Conservation (phyloP, 2,113 vertebrate species). For the Aegotheles bennettii region DNA sequence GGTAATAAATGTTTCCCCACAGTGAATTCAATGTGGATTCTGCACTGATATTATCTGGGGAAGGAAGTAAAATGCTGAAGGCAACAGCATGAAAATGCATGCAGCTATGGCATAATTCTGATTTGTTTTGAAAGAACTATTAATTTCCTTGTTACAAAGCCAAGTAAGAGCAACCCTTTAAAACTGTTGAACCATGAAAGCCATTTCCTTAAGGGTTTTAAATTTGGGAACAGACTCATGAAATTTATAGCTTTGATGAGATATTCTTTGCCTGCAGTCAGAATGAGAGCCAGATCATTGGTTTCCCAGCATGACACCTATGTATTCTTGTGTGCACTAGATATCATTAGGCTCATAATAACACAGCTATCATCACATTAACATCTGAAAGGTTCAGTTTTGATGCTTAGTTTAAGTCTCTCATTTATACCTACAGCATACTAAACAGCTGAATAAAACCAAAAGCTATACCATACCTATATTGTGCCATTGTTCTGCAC, state of each 20-base stretch:
- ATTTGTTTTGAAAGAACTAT: constrained; percentile 91
- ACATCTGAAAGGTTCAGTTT: constrained; percentile 77
- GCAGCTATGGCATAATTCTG: constrained; percentile 80
- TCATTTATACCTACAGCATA: constrained; percentile 80
- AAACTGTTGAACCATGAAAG: constrained; percentile 87
- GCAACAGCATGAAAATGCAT: constrained; percentile 74
- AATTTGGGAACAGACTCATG: constrained; percentile 82
- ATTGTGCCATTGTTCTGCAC: background rate
- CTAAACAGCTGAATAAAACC: constrained; percentile 73
- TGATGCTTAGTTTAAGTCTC: constrained; percentile 75
- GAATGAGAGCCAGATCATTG: constrained; percentile 83
- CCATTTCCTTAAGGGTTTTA: constrained; percentile 88
- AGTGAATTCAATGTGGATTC: constrained; percentile 59
- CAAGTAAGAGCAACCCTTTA: constrained; percentile 87
- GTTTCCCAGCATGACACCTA: constrained; percentile 88
- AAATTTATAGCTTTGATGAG: constrained; percentile 89
- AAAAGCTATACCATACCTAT: constrained; percentile 38
- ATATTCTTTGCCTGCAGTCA: constrained; percentile 84
- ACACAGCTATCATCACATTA: constrained; percentile 81
- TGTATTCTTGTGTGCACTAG: constrained; percentile 77
- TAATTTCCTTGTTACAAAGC: constrained; percentile 91
- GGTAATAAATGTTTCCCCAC: constrained; percentile 68
- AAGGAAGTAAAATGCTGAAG: constrained; percentile 60
- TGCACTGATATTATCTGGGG: constrained; percentile 45
- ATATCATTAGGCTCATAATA: constrained; percentile 89